Evolutionary conservation across 2,113 vertebrate species (phyloP), one percentile per base, ranked within the genome.

Genomic region (Antechinus flavipes): DNA sequence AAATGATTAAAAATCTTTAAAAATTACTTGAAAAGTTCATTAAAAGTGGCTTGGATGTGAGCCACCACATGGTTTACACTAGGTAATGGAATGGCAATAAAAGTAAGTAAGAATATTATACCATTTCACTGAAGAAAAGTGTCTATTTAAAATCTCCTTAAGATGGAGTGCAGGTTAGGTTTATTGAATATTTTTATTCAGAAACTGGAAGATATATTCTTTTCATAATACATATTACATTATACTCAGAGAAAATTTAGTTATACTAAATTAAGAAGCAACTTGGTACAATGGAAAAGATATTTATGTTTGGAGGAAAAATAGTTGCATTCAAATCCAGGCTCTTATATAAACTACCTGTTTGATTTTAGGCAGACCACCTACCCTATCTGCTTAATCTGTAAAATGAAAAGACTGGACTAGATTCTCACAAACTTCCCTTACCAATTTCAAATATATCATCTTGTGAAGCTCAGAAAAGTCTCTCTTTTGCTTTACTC

Each of bases 1-100:
- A 93, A 12, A 2, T 5, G 30, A 93, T 91, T 89, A 91, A 23
- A 91, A 93, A 94, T 93, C 11, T 94, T 92, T 14, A 84, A 84
- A 76, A 76, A 76, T 76, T n/a, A 93, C 35, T 92, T 93, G n/a
- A 93, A 95, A 94, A 96, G 76, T 91, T 94, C 89, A 93, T 92
- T 91, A 12, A 94, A 93, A 90, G 1, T 76, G 90, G 1, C 1
- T 92, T 16, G 7, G 8, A 90, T 89, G 11, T 93, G 0, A 22
- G 92, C 91, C 2, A 76, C 0, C 56, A 6, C 84, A 93, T 89
- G 14, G 58, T 35, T 95, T 93, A 93, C 10, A 52, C 90, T 91
- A 94, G 54, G 11, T 52, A 90, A 96, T 58, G 42, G 61, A 55
- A 42, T n/a, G 56, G 11, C 23, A 94, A 76, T 92, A 89, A n/a